Evolutionary conservation across 1,140 invertebrate genomes (phyloP).

Genomic region (Euura lappo): DNA sequence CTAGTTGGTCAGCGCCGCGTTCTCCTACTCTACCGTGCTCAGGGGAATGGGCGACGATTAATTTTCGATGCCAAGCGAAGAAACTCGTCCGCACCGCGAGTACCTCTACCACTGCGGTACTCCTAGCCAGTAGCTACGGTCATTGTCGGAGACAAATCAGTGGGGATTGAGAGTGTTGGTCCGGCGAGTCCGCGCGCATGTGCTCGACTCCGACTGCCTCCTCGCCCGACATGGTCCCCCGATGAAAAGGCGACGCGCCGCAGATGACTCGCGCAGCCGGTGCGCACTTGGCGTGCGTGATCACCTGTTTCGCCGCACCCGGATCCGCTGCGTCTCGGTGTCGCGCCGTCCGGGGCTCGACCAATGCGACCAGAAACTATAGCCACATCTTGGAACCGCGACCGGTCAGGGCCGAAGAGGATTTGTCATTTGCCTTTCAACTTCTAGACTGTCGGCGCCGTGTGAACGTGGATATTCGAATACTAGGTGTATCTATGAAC

Average conservation of each 20-base stretch:
- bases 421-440: too few relatives aligned
- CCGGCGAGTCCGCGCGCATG: too few relatives aligned
- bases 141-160: too few relatives aligned
- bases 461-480: too few relatives aligned
- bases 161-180: too few relatives aligned
- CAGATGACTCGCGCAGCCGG: slow-evolving; percentile 56
- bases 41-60: not conserved
- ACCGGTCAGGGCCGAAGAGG: too few relatives aligned
- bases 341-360: not conserved
- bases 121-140: too few relatives aligned
- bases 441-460: too few relatives aligned
- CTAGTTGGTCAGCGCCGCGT: not conserved
- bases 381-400: too few relatives aligned
- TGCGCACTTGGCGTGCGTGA: slow-evolving; percentile 23
- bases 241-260: slow-evolving; percentile 46
- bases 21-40: not conserved
- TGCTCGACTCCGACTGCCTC: not conserved
- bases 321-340: not conserved
- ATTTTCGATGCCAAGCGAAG: not conserved
- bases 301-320: slow-evolving; percentile 1
- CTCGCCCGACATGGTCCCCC: slow-evolving; percentile 35
- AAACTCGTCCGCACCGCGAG: not conserved
- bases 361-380: not conserved
- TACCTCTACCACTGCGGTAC: too few relatives aligned
- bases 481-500: too few relatives aligned